Conservation (phyloP, 2,113 vertebrate species). For the Muntiacus reevesi region DNA sequence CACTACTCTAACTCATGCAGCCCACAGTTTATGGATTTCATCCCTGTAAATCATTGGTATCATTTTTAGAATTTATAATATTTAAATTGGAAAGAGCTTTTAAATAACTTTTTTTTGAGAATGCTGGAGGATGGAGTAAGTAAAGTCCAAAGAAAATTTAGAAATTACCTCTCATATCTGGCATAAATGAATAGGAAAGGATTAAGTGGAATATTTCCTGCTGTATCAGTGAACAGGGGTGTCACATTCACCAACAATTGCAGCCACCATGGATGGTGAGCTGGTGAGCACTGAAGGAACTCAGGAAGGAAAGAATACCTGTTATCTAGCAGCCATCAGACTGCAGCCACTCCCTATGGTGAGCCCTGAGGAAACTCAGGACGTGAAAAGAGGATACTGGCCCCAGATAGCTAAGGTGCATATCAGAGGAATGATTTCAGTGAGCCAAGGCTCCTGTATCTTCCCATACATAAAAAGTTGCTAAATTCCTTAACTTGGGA, state of each 20-base stretch:
- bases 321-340: not conserved
- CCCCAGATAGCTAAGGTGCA: not conserved
- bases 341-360: not conserved
- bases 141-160: not conserved
- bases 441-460: not conserved
- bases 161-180: not conserved
- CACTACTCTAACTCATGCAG: not conserved
- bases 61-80: conserved; percentile 35
- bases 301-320: not conserved
- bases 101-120: not conserved
- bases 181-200: not conserved
- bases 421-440: not conserved
- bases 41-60: not conserved
- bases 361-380: not conserved
- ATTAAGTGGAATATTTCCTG: not conserved
- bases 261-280: not conserved
- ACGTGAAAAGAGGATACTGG: not conserved
- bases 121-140: not conserved
- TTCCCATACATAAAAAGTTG: not conserved
- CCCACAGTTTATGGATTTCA: conserved; percentile 26
- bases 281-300: not conserved
- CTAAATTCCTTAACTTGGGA: not conserved
- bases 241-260: not conserved
- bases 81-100: conserved; percentile 30
- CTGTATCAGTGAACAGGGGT: not conserved